Evolutionary conservation across 2,113 vertebrate species (phyloP), one percentile per base, ranked within the genome.

Genomic region (Callorhinus ursinus): DNA sequence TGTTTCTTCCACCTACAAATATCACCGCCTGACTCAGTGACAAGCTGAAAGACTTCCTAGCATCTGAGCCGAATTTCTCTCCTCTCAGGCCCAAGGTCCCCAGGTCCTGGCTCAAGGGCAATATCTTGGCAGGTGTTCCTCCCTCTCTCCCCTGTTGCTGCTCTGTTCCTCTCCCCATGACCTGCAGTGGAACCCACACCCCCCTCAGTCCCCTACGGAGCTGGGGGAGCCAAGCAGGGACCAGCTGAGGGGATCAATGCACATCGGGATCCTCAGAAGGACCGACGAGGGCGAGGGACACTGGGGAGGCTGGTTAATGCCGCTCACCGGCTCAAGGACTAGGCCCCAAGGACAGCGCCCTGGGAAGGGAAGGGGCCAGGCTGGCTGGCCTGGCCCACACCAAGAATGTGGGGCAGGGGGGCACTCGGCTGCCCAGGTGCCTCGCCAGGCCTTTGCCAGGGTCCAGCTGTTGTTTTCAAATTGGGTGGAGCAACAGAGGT

Each of bases 401-500:
- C 61, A 86, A 72, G 82, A 97, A 88, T 93, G 94, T 21, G 46
- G 33, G 53, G 63, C 57, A 4, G 1, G 33, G 19, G 51, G 51
- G 36, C 33, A 42, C 59, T 19, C 4, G 2, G 14, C 24, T 24
- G 24, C 59, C 22, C 15, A 11, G 71, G 74, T 81, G 55, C 84
- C 49, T 65, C n/a, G 1, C 61, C 76, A 89, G 76, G 26, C 42
- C 77, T 81, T 71, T 22, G 4, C 14, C 1, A n/a, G 86, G 84
- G n/a, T 53, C 53, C 69, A 93, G 74, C n/a, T 87, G 86, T 79
- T 96, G 93, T 96, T 93, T 88, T 88, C 79, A 81, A n/a, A 7
- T 10, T 80, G 76, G 86, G 93, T 19, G 49, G 63, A 61, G 95
- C 4, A 0, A 28, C 83, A 28, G 15, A 93, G 36, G 42, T 95